Conservation (phyloP, 2,888 invertebrate genomes). For the Spisula solida region DNA sequence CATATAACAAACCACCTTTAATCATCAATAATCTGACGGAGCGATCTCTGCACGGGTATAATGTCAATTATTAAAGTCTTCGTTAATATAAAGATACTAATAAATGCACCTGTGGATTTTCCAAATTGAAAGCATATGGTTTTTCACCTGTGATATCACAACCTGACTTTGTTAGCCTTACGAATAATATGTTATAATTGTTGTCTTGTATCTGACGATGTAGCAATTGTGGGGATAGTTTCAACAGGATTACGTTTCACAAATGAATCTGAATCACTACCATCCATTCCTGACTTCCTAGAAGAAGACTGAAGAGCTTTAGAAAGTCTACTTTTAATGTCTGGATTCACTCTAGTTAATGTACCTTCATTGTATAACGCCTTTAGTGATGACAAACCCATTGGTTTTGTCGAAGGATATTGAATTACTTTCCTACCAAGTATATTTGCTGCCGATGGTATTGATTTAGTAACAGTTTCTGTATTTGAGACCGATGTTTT, state of each 20-base stretch:
- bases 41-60: too few relatives aligned
- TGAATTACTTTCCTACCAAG: neutral
- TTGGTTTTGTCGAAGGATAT: neutral
- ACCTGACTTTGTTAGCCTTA: neutral
- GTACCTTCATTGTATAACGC: conserved; percentile 58
- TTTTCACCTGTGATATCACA: neutral
- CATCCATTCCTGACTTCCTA: conserved; percentile 42
- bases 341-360: conserved; percentile 66
- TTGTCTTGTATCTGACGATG: conserved; percentile 39
- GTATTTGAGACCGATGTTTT: neutral
- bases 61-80: too few relatives aligned
- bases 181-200: conserved; percentile 22
- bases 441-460: neutral
- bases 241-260: conserved; percentile 9
- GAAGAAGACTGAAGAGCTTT: conserved; percentile 65
- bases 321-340: conserved; percentile 65
- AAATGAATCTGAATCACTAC: conserved; percentile 30
- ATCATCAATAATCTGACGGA: too few relatives aligned
- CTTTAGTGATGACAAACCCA: neutral
- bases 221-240: neutral
- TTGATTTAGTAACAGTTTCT: neutral
- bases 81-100: too few relatives aligned
- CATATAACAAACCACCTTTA: too few relatives aligned
- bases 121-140: too few relatives aligned
- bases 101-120: too few relatives aligned